phyloP scores from a whole-genome alignment of 2,888 invertebrate genomes.

The Macrophya alboannulata region DNA sequence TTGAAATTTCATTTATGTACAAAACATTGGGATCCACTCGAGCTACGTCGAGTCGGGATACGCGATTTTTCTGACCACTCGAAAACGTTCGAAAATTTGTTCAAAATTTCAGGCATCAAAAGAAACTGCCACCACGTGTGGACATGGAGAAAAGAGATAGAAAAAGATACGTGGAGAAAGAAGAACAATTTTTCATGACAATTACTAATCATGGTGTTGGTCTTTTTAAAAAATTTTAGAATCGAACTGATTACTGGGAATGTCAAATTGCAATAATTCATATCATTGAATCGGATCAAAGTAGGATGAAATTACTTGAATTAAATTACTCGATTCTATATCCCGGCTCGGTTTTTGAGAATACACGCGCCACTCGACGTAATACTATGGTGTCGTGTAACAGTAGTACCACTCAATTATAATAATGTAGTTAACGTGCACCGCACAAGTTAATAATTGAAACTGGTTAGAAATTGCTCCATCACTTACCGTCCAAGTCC shows the following conservation, averaged over 20 bases:
- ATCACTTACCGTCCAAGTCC: conserved; percentile 75
- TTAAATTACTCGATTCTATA: neutral
- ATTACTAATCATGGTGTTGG: conserved; percentile 39
- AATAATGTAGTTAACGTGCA: conserved; percentile 47
- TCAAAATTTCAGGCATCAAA: neutral
- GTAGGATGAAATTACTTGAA: neutral
- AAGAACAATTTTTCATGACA: conserved; percentile 40
- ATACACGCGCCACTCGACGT: conserved; percentile 26
- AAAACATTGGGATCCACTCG: conserved; percentile 43
- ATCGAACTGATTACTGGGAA: neutral
- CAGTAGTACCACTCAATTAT: conserved; percentile 36
- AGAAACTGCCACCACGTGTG: no score
- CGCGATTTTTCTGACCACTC: neutral
- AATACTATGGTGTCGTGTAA: conserved; percentile 47
- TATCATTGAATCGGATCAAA: neutral
- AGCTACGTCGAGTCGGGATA: conserved; percentile 15
- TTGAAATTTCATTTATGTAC: conserved; percentile 53
- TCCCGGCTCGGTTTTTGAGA: neutral
- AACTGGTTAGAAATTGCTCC: conserved; percentile 43
- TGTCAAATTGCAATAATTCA: neutral
- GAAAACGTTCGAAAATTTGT: conserved; percentile 52
- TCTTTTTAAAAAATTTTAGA: neutral
- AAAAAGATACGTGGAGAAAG: conserved; percentile 12
- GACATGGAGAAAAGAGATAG: conserved; percentile 5
- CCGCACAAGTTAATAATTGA: conserved; percentile 41